A percentile compares a stretch with the other conserved stretches of the same genome.
phyloP scores from a whole-genome alignment of 2,888 invertebrate species.

The Habrosyne pyritoides region DNA sequence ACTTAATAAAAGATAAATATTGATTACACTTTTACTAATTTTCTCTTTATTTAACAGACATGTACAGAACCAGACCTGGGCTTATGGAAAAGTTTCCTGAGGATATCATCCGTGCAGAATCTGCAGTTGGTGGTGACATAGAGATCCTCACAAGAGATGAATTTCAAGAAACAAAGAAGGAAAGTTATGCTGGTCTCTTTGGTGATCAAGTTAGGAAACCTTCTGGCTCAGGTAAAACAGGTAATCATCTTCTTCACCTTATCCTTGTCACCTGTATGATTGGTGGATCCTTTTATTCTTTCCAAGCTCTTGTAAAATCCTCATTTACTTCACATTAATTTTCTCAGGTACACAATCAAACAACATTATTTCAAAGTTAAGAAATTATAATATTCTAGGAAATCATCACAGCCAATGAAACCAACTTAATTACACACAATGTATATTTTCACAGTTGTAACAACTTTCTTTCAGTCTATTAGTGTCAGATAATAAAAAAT shows the following conservation, averaged over 20 bases:
- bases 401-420: too few species aligned
- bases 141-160: conserved; percentile 86
- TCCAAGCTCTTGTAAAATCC: not conserved
- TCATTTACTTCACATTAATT: too few species aligned
- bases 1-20: too few species aligned
- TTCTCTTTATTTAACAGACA: conserved; percentile 67
- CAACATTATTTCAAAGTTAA: too few species aligned
- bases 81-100: conserved; percentile 91
- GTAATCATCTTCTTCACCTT: conserved; percentile 29
- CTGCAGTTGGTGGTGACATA: conserved; percentile 87
- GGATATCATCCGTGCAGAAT: conserved; percentile 90
- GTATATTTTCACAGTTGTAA: too few species aligned
- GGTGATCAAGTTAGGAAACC: conserved; percentile 65
- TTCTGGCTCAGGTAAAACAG: conserved; percentile 59
- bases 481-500: too few species aligned
- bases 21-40: too few species aligned
- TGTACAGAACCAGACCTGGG: conserved; percentile 85
- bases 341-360: too few species aligned
- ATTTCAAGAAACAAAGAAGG: conserved; percentile 72
- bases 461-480: too few species aligned
- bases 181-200: conserved; percentile 75
- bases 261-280: not conserved
- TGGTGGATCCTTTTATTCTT: not conserved
- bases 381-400: too few species aligned
- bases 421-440: too few species aligned